These are phyloP conservation scores for Globia sparganii DNA, from an alignment of 2,888 invertebrate genomes.

Conservation along the genomic window DNA sequence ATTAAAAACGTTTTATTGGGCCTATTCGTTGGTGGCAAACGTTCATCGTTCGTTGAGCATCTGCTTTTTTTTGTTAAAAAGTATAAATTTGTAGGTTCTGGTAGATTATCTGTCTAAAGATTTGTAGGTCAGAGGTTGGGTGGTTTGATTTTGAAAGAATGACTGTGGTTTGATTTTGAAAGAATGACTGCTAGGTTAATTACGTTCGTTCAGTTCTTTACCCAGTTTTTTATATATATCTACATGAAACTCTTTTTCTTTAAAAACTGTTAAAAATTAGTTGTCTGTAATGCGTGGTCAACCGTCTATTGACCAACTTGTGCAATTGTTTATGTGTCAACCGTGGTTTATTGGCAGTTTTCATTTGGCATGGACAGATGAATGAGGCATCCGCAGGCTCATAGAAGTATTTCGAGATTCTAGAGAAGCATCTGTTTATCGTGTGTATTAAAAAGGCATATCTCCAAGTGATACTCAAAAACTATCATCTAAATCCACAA, in stretches of 20 bases:
- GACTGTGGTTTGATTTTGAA: neutral
- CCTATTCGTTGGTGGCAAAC: slow-evolving; percentile 64
- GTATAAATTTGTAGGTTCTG: neutral
- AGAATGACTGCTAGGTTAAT: neutral
- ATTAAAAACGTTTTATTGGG: slow-evolving; percentile 66
- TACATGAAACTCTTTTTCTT: neutral
- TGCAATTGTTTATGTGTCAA: neutral
- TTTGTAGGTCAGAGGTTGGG: neutral
- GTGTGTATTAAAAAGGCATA: neutral
- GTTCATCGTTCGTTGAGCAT: slow-evolving; percentile 46
- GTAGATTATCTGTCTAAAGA: neutral
- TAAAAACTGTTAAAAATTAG: neutral
- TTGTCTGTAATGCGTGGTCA: neutral
- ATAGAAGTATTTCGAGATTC: neutral
- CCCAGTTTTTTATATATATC: neutral
- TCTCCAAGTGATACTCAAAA: neutral
- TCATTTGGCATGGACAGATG: neutral
- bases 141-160: neutral
- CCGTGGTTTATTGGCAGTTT: neutral
- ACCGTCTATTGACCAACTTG: neutral
- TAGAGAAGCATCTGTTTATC: neutral
- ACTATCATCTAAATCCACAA: neutral
- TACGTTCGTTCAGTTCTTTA: neutral
- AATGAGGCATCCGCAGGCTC: neutral
- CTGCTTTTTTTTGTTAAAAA: slow-evolving; percentile 54